Evolutionary conservation across 1,140 invertebrate genomes (phyloP).

Genomic region (Heterodera schachtii): DNA sequence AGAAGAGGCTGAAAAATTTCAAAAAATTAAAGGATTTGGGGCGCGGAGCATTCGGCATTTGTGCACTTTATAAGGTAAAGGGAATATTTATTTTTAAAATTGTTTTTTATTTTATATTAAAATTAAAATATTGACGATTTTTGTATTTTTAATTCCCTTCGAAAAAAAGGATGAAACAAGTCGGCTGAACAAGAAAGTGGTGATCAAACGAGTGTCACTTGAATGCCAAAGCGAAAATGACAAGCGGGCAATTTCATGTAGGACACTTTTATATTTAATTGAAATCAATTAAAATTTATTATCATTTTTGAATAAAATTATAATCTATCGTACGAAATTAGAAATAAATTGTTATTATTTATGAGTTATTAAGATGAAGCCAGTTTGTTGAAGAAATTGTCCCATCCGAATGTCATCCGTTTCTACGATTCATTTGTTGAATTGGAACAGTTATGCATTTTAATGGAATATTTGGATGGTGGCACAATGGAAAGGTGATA

Average conservation of each 20-base stretch:
- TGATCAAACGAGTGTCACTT: constrained; percentile 43
- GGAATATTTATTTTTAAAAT: background rate
- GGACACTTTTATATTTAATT: no score
- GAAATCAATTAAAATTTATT: no score
- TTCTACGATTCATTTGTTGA: constrained; percentile 70
- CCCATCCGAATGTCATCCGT: constrained; percentile 70
- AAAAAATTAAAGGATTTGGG: constrained; percentile 36
- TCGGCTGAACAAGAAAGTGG: constrained; percentile 40
- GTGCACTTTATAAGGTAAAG: constrained; percentile 28
- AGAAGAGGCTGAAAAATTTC: constrained; percentile 29
- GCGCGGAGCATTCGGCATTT: constrained; percentile 35
- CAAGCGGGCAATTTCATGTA: constrained; percentile 40
- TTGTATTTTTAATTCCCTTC: background rate
- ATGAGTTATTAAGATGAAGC: constrained; percentile 65
- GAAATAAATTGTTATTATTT: no score
- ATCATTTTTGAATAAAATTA: no score
- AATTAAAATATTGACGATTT: background rate
- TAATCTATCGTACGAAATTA: no score
- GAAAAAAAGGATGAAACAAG: constrained; percentile 30
- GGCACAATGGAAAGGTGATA: constrained; percentile 69
- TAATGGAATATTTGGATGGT: constrained; percentile 70
- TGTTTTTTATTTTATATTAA: background rate
- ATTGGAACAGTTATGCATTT: constrained; percentile 69
- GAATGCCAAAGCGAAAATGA: constrained; percentile 41
- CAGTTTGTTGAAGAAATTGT: constrained; percentile 68